Conservation (phyloP, 2,888 invertebrate species). For the Dryadula phaetusa region DNA sequence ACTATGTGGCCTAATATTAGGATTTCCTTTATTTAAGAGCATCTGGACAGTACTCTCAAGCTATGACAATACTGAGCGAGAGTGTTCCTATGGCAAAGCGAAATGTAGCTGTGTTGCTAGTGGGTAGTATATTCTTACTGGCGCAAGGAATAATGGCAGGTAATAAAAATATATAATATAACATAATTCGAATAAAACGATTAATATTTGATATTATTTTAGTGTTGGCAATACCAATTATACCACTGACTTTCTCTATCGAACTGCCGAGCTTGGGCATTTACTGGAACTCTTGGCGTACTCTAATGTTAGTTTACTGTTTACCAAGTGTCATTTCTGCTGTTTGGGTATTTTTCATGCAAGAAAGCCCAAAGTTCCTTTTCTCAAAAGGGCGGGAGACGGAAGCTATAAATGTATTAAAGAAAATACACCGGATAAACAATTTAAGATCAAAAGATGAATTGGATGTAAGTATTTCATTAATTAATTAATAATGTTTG, state of each 20-base stretch:
- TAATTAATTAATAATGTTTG: too few relatives aligned
- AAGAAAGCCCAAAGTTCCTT: slow-evolving; percentile 91
- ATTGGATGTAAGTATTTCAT: slow-evolving; percentile 56
- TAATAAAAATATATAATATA: neutral
- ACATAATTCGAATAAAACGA: too few relatives aligned
- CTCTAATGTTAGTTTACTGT: slow-evolving; percentile 84
- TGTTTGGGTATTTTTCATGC: slow-evolving; percentile 79
- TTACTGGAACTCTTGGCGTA: slow-evolving; percentile 86
- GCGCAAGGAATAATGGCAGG: slow-evolving; percentile 54
- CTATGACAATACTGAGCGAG: slow-evolving; percentile 54
- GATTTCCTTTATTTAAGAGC: slow-evolving; percentile 48
- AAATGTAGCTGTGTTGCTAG: slow-evolving; percentile 51
- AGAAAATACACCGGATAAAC: slow-evolving; percentile 63
- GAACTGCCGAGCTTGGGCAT: slow-evolving; percentile 63
- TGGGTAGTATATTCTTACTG: slow-evolving; percentile 51
- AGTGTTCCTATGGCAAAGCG: slow-evolving; percentile 53
- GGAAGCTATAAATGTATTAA: slow-evolving; percentile 78
- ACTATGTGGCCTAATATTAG: too few relatives aligned
- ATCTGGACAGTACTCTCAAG: slow-evolving; percentile 51
- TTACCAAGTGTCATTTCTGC: slow-evolving; percentile 86
- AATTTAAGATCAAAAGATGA: slow-evolving; percentile 52
- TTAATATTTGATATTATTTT: too few relatives aligned
- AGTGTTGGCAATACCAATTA: slow-evolving; percentile 85
- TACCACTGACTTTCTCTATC: slow-evolving; percentile 76
- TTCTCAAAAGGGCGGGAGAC: slow-evolving; percentile 83